Percentiles rank a stretch among this genome's conserved stretches.
phyloP scores from a whole-genome alignment of 1,140 invertebrate genomes.

The Temnothorax longispinosus region DNA sequence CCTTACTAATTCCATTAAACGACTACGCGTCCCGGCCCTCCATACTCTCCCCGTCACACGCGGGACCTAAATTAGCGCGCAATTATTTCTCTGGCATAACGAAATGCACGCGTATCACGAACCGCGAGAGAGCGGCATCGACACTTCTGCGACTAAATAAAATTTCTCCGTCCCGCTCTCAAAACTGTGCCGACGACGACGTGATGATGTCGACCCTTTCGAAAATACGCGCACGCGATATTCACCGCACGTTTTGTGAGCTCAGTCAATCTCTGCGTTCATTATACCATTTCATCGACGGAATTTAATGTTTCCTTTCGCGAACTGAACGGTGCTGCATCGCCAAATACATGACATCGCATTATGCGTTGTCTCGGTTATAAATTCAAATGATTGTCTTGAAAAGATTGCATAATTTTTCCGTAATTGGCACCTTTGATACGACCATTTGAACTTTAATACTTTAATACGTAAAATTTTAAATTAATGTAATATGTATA shows the following conservation, averaged over 20 bases:
- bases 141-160: background rate
- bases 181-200: background rate
- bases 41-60: conserved; percentile 45
- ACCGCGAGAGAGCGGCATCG: background rate
- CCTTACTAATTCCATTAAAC: conserved; percentile 74
- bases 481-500: background rate
- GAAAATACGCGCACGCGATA: background rate
- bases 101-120: background rate
- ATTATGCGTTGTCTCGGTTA: conserved; percentile 1
- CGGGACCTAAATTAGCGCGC: conserved; percentile 68
- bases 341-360: background rate
- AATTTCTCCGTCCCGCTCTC: background rate
- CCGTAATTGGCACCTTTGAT: background rate
- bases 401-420: background rate
- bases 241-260: conserved; percentile 30
- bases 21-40: conserved; percentile 54
- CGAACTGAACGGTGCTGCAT: background rate
- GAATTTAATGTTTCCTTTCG: conserved; percentile 34
- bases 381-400: background rate
- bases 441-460: too few species aligned
- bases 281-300: conserved; percentile 7
- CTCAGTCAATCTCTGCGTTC: background rate
- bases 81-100: conserved; percentile 63
- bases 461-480: background rate
- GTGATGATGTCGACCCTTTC: background rate